Conservation (phyloP, 2,888 invertebrate genomes). For the Athalia rosae region DNA sequence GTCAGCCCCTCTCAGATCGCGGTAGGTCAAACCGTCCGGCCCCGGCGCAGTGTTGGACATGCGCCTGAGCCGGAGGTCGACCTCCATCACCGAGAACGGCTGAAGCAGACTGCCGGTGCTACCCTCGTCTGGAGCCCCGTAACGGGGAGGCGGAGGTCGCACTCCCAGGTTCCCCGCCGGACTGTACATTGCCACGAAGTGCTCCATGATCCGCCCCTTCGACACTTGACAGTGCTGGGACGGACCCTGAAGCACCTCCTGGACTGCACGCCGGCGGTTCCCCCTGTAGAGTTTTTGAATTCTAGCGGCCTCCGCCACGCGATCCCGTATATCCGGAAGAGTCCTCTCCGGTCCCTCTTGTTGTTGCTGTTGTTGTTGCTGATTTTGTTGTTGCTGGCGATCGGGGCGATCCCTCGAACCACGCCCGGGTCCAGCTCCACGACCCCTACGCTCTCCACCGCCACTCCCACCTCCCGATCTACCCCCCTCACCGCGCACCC, state of each 20-base stretch:
- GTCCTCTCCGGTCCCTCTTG: background rate
- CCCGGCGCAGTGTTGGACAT: background rate
- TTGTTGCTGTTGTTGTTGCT: background rate
- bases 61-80: slow-evolving; percentile 14
- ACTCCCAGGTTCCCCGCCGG: slow-evolving; percentile 3
- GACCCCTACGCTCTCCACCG: background rate
- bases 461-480: background rate
- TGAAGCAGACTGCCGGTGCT: slow-evolving; percentile 23
- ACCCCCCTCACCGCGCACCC: background rate
- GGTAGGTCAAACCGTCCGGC: slow-evolving; percentile 54
- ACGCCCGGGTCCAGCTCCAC: background rate
- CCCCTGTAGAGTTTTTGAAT: slow-evolving; percentile 2
- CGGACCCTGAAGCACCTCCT: slow-evolving; percentile 29
- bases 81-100: slow-evolving; percentile 14
- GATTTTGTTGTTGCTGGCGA: background rate
- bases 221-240: slow-evolving; percentile 21
- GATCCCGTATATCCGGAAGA: background rate
- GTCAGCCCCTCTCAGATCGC: slow-evolving; percentile 51
- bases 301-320: background rate
- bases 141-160: background rate
- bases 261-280: slow-evolving; percentile 14
- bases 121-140: slow-evolving; percentile 12
- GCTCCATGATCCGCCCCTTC: slow-evolving; percentile 15
- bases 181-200: slow-evolving; percentile 19
- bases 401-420: background rate